Conservation (phyloP, 2,797 vertebrate species). For the Pipistrellus kuhlii region DNA sequence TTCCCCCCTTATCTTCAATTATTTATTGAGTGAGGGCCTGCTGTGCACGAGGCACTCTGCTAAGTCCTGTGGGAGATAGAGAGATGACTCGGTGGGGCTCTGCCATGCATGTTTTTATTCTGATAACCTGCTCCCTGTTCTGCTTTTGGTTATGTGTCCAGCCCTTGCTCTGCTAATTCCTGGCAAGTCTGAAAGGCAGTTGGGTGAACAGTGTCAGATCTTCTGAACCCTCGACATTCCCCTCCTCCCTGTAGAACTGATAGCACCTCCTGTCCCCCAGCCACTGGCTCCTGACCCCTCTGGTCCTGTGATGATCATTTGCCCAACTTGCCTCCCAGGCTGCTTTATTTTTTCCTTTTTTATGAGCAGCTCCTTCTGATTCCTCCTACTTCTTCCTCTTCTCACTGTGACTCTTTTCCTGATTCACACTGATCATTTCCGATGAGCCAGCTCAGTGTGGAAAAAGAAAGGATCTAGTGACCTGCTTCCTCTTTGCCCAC, state of each 20-base stretch:
- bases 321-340: background rate
- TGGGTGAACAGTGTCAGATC: background rate
- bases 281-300: background rate
- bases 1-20: background rate
- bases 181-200: background rate
- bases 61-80: background rate
- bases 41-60: background rate
- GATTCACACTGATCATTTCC: conserved; percentile 65
- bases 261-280: background rate
- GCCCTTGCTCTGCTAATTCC: background rate
- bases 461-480: conserved; percentile 61
- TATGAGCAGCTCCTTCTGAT: conserved; percentile 59
- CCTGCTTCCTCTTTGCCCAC: conserved; percentile 59
- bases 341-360: background rate
- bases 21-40: conserved; percentile 24
- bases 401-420: conserved; percentile 52
- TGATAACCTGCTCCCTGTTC: background rate
- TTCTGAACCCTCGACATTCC: background rate
- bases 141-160: background rate
- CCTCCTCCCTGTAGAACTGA: background rate
- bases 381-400: conserved; percentile 75
- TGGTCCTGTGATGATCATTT: background rate
- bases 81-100: background rate
- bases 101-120: background rate
- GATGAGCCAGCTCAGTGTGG: conserved; percentile 44